phyloP scores from a whole-genome alignment of 2,888 invertebrate species.

The Ecliptopera silaceata region DNA sequence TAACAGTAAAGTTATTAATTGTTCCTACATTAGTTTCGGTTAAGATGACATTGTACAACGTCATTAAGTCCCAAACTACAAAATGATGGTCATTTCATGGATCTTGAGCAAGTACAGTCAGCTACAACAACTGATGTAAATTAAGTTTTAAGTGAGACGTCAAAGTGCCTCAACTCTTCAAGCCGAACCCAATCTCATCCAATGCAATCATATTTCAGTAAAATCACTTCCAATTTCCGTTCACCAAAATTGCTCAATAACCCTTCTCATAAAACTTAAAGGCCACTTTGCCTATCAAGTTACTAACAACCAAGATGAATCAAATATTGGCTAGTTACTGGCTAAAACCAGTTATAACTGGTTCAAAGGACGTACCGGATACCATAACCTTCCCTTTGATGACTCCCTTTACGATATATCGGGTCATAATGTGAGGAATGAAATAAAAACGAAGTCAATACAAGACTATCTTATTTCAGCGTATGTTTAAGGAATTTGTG shows the following conservation, averaged over 20 bases:
- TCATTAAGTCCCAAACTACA: too few relatives aligned
- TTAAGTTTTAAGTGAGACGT: background rate
- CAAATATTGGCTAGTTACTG: constrained; percentile 25
- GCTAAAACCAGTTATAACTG: constrained; percentile 20
- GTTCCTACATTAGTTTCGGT: too few relatives aligned
- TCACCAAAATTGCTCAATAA: constrained; percentile 14
- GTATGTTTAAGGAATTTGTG: constrained; percentile 15
- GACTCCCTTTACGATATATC: constrained; percentile 35
- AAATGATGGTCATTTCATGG: too few relatives aligned
- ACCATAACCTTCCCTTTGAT: constrained; percentile 35
- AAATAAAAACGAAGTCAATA: constrained; percentile 35
- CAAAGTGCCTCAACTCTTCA: background rate
- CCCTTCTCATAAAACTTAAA: constrained; percentile 14
- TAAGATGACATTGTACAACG: too few relatives aligned
- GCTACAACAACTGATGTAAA: too few relatives aligned
- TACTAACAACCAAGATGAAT: constrained; percentile 22
- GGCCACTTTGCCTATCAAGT: constrained; percentile 18
- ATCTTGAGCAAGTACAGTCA: too few relatives aligned
- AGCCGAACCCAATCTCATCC: background rate
- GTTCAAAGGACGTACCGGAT: constrained; percentile 35
- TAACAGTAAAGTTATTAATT: too few relatives aligned
- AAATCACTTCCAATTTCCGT: constrained; percentile 12
- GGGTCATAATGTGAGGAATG: constrained; percentile 34
- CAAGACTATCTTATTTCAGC: constrained; percentile 38
- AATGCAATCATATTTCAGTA: constrained; percentile 2